These are phyloP conservation scores for Sanderia malayensis DNA, from an alignment of 30 jellyfish, hydroid and myxozoan species.

Conservation along the genomic window DNA sequence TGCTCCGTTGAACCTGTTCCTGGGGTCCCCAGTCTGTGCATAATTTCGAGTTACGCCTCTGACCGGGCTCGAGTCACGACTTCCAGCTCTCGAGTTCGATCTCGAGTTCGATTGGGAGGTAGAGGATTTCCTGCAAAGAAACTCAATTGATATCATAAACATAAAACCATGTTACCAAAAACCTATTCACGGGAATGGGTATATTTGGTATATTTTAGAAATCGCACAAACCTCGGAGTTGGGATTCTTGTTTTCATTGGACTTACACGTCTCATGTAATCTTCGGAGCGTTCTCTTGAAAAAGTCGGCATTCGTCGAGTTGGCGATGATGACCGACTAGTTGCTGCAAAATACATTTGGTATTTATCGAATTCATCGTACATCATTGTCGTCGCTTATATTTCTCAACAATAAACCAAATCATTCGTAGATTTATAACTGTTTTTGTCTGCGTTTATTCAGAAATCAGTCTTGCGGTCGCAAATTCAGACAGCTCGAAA, in stretches of 20 bases:
- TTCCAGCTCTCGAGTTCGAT: slow-evolving; percentile 78
- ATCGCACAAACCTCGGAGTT: slow-evolving; percentile 86
- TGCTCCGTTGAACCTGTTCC: slow-evolving; percentile 42
- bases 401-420: too few species aligned
- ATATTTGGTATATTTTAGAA: too few species aligned
- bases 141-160: too few species aligned
- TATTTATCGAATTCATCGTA: slow-evolving; percentile 39
- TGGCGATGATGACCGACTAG: slow-evolving; percentile 93
- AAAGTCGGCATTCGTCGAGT: slow-evolving; percentile 68
- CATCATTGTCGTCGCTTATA: too few species aligned
- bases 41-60: slow-evolving; percentile 58
- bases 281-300: slow-evolving; percentile 96
- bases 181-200: too few species aligned
- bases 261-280: slow-evolving; percentile 77
- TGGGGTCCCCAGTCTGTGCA: slow-evolving; percentile 31
- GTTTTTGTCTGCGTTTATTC: too few species aligned
- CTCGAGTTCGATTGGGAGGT: slow-evolving; percentile 78
- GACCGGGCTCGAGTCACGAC: slow-evolving; percentile 93
- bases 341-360: slow-evolving; percentile 63
- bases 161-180: too few species aligned
- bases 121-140: slow-evolving; percentile 42
- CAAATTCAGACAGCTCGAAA: too few species aligned
- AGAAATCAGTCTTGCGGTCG: too few species aligned
- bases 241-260: slow-evolving; percentile 90
- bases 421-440: too few species aligned